Evolutionary conservation across 2,113 vertebrate species (phyloP).

Genomic region (Phylloscopus trochiloides): DNA sequence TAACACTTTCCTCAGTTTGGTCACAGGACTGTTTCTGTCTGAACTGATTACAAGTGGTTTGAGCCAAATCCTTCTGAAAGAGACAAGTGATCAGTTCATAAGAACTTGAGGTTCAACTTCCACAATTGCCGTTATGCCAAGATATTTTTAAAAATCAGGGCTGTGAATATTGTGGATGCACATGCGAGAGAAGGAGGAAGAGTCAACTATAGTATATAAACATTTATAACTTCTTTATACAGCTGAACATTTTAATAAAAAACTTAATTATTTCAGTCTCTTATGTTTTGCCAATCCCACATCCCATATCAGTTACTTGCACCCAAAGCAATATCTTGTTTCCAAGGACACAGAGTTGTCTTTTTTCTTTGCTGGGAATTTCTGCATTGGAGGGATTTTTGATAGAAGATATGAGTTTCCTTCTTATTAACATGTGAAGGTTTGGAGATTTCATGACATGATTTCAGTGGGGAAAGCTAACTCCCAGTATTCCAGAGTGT

Average conservation of each 20-base stretch:
- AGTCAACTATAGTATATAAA: not conserved
- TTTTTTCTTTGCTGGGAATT: conserved; percentile 36
- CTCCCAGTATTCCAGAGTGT: not conserved
- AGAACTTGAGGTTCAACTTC: not conserved
- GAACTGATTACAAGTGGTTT: not conserved
- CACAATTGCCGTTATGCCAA: fast-evolving
- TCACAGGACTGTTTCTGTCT: not conserved
- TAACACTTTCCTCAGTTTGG: fast-evolving
- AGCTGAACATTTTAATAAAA: conserved; percentile 50
- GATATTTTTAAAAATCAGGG: not conserved
- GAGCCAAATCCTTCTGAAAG: not conserved
- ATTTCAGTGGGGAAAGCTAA: not conserved
- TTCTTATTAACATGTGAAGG: not conserved
- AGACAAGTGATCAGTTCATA: not conserved
- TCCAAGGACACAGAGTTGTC: conserved; percentile 23
- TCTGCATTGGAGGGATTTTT: conserved; percentile 15
- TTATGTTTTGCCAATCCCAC: not conserved
- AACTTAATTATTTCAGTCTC: conserved; percentile 26
- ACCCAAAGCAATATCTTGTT: conserved; percentile 55
- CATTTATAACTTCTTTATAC: not conserved
- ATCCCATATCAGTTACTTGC: conserved; percentile 37
- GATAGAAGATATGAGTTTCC: not conserved
- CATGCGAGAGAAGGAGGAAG: not conserved
- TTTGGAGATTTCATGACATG: not conserved
- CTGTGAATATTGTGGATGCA: not conserved